phyloP scores from a whole-genome alignment of 1,140 invertebrate genomes.

The Aplysia californica region DNA sequence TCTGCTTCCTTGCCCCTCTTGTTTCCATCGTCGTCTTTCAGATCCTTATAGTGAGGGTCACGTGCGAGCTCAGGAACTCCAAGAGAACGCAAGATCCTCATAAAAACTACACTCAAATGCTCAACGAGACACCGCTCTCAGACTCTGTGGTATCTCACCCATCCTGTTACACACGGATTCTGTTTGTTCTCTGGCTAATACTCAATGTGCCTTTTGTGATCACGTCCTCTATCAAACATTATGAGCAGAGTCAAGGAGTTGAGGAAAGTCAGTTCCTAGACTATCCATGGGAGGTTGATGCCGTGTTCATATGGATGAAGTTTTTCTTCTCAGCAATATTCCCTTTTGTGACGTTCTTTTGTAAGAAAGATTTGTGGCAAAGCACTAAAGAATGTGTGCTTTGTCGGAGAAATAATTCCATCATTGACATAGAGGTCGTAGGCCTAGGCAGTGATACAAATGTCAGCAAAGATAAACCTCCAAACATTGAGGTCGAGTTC shows the following conservation, averaged over 20 bases:
- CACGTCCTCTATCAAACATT: slow-evolving; percentile 49
- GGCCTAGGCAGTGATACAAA: slow-evolving; percentile 26
- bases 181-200: slow-evolving; percentile 53
- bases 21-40: slow-evolving; percentile 44
- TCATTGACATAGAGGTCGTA: slow-evolving; percentile 49
- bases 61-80: slow-evolving; percentile 37
- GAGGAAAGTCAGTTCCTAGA: slow-evolving; percentile 26
- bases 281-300: slow-evolving; percentile 48
- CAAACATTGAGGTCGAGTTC: not conserved
- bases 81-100: slow-evolving; percentile 35
- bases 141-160: slow-evolving; percentile 42
- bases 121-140: slow-evolving; percentile 31
- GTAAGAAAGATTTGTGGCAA: slow-evolving; percentile 58
- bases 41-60: slow-evolving; percentile 42
- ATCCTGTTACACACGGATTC: slow-evolving; percentile 41
- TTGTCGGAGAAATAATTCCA: slow-evolving; percentile 56
- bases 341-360: slow-evolving; percentile 50
- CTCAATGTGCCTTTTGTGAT: slow-evolving; percentile 51
- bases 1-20: slow-evolving; percentile 53
- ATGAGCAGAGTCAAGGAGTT: slow-evolving; percentile 41
- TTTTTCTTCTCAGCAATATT: slow-evolving; percentile 52
- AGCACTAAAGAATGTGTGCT: slow-evolving; percentile 53
- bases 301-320: slow-evolving; percentile 55
- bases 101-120: slow-evolving; percentile 46
- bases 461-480: not conserved